phyloP scores from a whole-genome alignment of 2,797 vertebrate species.

The Brotula barbata region DNA sequence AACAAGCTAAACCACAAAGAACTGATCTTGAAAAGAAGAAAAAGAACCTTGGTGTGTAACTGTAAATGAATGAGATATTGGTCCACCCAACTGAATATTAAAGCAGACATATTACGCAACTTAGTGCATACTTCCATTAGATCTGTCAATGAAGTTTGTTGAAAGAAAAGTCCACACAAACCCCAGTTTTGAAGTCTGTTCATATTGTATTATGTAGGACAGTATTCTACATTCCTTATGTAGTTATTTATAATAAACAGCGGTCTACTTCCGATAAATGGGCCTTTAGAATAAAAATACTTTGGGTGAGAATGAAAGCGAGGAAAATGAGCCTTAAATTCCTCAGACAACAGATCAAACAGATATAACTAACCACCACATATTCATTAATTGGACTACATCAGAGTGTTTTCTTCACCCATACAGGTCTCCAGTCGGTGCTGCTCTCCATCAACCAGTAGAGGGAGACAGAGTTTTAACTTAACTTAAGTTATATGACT shows the following conservation, averaged over 20 bases:
- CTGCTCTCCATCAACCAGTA: constrained; percentile 31
- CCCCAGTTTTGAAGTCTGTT: too few species aligned
- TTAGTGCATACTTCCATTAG: too few species aligned
- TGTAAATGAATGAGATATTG: not conserved
- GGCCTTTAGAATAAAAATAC: not conserved
- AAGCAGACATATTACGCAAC: too few species aligned
- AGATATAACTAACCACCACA: not conserved
- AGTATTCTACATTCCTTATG: not conserved
- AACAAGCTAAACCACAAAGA: not conserved
- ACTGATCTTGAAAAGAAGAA: not conserved
- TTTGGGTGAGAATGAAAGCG: not conserved
- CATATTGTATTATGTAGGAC: too few species aligned
- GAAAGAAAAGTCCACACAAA: too few species aligned
- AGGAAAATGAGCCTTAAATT: too few species aligned
- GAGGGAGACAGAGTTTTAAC: constrained; percentile 64
- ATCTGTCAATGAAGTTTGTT: too few species aligned
- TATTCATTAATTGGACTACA: not conserved
- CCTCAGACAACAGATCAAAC: not conserved
- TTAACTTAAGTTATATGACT: not conserved
- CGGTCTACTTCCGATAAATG: too few species aligned
- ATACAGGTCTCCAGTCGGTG: not conserved
- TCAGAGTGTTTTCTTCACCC: not conserved
- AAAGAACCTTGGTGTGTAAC: not conserved
- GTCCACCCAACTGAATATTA: not conserved
- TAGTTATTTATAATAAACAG: too few species aligned